Evolutionary conservation across 2,888 invertebrate genomes (phyloP).

Genomic region (Orthosia incerta): DNA sequence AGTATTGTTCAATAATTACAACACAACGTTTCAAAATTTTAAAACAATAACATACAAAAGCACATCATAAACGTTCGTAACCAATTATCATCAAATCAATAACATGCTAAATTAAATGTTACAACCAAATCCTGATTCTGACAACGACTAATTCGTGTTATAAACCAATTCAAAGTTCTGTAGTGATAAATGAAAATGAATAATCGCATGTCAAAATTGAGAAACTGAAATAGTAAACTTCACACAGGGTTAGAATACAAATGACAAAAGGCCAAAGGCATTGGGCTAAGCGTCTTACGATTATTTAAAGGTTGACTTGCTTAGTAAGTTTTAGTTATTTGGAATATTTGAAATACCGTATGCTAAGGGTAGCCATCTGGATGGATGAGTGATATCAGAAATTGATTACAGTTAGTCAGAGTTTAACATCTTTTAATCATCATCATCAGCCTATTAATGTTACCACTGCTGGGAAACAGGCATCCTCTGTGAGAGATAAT

Average conservation of each 20-base stretch:
- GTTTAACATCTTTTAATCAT: not conserved
- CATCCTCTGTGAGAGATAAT: too few relatives aligned
- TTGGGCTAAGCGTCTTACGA: not conserved
- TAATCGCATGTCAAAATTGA: constrained; percentile 9
- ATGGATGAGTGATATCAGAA: not conserved
- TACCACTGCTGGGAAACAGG: too few relatives aligned
- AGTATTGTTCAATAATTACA: too few relatives aligned
- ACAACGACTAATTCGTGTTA: constrained; percentile 15
- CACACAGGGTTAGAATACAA: not conserved
- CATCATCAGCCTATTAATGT: too few relatives aligned
- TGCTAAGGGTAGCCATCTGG: not conserved
- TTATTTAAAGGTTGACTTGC: not conserved
- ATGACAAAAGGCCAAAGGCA: not conserved
- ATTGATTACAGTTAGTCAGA: not conserved
- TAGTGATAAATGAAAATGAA: constrained; percentile 12
- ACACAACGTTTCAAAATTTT: too few relatives aligned
- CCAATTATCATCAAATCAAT: constrained; percentile 1
- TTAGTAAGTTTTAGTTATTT: not conserved
- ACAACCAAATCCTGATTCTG: constrained; percentile 8
- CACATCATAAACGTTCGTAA: not conserved
- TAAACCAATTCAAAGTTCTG: constrained; percentile 29
- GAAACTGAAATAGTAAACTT: not conserved
- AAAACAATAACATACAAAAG: too few relatives aligned
- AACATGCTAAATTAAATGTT: constrained; percentile 1
- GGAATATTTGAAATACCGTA: not conserved